Evolutionary conservation across 1,140 invertebrate species (phyloP).

Genomic region (Zophobas atratus): DNA sequence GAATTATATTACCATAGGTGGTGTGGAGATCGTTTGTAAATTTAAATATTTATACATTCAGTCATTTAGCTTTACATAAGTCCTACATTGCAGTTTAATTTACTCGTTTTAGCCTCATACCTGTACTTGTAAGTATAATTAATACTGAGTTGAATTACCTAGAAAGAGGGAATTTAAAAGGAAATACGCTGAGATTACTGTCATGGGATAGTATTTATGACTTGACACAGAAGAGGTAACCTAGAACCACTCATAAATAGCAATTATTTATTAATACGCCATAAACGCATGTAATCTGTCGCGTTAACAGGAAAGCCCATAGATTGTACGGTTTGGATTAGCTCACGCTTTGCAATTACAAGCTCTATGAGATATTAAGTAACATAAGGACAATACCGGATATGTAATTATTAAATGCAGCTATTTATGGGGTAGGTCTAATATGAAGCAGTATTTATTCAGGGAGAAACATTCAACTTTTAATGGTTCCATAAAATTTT

Average conservation of each 20-base stretch:
- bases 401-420: constrained; percentile 26
- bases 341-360: constrained; percentile 43
- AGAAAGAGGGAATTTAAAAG: constrained; percentile 13
- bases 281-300: constrained; percentile 50
- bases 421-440: constrained; percentile 37
- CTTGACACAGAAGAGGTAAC: constrained; percentile 34
- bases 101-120: no score
- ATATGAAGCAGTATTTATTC: constrained; percentile 26
- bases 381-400: constrained; percentile 38
- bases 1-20: no score
- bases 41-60: no score
- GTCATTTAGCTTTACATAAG: no score
- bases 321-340: constrained; percentile 37
- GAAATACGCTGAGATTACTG: constrained; percentile 34
- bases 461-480: constrained; percentile 21
- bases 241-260: constrained; percentile 44
- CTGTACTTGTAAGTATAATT: not conserved
- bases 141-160: not conserved
- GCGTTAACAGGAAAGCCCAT: constrained; percentile 46
- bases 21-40: no score
- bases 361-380: constrained; percentile 37
- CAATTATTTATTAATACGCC: constrained; percentile 51
- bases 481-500: constrained; percentile 45
- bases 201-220: constrained; percentile 21
- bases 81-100: no score